Percentiles rank a stretch among this genome's conserved stretches.
phyloP scores from a whole-genome alignment of 2,888 invertebrate species.

The Ctena decussata region DNA sequence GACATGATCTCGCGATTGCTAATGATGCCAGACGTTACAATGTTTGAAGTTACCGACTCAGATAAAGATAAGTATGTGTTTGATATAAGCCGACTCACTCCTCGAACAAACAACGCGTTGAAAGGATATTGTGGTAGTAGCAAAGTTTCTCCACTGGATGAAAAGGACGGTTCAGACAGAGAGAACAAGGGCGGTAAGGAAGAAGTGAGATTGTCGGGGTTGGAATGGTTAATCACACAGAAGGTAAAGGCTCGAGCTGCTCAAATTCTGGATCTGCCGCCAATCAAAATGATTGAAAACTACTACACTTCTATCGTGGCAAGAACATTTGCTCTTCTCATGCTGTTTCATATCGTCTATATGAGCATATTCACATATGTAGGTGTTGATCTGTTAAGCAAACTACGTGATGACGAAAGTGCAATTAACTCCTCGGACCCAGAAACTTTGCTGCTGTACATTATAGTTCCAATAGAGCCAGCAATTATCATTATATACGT shows the following conservation, averaged over 20 bases:
- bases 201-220: slow-evolving; percentile 69
- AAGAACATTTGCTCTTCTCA: slow-evolving; percentile 79
- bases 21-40: slow-evolving; percentile 77
- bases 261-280: slow-evolving; percentile 80
- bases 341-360: slow-evolving; percentile 82
- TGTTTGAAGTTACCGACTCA: slow-evolving; percentile 46
- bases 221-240: slow-evolving; percentile 79
- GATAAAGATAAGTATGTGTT: slow-evolving; percentile 53
- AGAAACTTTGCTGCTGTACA: slow-evolving; percentile 65
- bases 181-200: slow-evolving; percentile 17
- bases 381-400: slow-evolving; percentile 66
- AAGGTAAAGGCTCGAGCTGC: slow-evolving; percentile 75
- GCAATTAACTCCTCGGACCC: slow-evolving; percentile 49
- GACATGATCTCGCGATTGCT: slow-evolving; percentile 78
- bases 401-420: slow-evolving; percentile 55
- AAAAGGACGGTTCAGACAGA: slow-evolving; percentile 26
- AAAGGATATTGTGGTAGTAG: slow-evolving; percentile 38
- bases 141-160: slow-evolving; percentile 25
- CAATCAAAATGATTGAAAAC: slow-evolving; percentile 78
- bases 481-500: slow-evolving; percentile 70
- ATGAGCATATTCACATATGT: slow-evolving; percentile 81
- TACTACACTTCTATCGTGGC: slow-evolving; percentile 81
- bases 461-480: slow-evolving; percentile 76
- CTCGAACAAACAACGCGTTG: slow-evolving; percentile 68
- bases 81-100: slow-evolving; percentile 82